Evolutionary conservation across 2,888 invertebrate genomes (phyloP).

Genomic region (Pseudanteris insignis): DNA sequence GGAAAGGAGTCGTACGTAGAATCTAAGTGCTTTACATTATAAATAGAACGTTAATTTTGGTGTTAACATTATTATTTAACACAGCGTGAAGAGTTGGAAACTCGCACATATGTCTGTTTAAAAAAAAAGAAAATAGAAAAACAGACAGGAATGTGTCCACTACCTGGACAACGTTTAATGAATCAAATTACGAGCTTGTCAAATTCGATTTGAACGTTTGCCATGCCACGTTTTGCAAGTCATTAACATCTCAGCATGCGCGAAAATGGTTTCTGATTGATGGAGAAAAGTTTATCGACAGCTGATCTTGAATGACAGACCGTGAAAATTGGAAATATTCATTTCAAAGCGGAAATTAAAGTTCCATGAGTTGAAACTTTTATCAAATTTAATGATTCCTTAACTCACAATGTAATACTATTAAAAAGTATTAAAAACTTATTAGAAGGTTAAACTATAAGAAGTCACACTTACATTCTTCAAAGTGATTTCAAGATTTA

Average conservation of each 20-base stretch:
- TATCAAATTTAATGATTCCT: no score
- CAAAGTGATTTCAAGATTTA: conserved; percentile 12
- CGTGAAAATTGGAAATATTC: no score
- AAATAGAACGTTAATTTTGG: no score
- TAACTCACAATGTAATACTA: no score
- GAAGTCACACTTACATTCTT: no score
- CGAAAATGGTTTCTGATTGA: conserved; percentile 3
- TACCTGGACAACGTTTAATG: conserved; percentile 24
- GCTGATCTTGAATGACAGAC: not conserved
- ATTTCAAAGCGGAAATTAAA: no score
- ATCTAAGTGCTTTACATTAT: no score
- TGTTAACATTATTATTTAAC: conserved; percentile 18
- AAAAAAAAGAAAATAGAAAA: conserved; percentile 13
- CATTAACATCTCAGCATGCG: conserved; percentile 15
- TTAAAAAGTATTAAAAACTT: no score
- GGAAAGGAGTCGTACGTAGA: no score
- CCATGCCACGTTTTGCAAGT: conserved; percentile 20
- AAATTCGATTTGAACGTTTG: conserved; percentile 23
- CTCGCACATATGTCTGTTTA: conserved; percentile 3
- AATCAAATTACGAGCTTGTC: conserved; percentile 26
- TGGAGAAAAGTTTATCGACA: no score
- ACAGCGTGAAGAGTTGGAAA: conserved; percentile 16
- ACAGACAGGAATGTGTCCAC: conserved; percentile 10
- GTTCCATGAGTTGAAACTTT: no score
- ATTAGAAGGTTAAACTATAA: no score